A percentile compares a stretch with the other conserved stretches of the same genome.
Evolutionary conservation across 2,797 vertebrate species (phyloP).

Genomic region (Hemitrygon akajei): DNA sequence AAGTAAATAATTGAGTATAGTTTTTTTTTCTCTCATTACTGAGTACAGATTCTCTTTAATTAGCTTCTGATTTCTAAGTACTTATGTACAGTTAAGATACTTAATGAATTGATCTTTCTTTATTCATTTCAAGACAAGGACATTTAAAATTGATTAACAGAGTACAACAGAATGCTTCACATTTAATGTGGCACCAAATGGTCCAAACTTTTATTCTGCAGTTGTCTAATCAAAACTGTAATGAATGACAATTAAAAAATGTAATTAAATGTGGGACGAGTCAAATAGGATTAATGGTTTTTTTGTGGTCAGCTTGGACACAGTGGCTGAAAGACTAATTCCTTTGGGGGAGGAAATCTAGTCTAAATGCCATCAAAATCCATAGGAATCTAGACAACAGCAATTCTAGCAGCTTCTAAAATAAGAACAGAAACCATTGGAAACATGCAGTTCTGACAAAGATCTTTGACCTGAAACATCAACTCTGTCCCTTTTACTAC

Average conservation of each 20-base stretch:
- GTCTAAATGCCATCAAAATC: no score
- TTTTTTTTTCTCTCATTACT: background rate
- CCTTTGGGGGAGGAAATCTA: no score
- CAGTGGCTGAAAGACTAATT: no score
- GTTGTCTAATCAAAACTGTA: background rate
- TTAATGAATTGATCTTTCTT: background rate
- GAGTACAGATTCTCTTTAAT: background rate
- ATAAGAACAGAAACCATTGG: no score
- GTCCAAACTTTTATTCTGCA: background rate
- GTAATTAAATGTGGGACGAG: no score
- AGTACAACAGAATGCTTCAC: background rate
- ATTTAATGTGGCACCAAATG: background rate
- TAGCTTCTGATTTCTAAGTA: background rate
- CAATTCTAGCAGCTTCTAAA: no score
- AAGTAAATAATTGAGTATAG: background rate
- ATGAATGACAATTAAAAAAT: background rate
- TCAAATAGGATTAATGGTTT: no score
- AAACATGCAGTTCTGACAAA: no score
- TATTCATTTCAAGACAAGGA: background rate
- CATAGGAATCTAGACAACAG: no score
- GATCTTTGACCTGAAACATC: no score
- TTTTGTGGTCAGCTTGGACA: no score
- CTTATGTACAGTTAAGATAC: background rate
- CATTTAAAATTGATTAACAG: background rate
- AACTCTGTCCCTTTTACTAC: no score